These are phyloP conservation scores for Propithecus deckenii DNA, from an alignment of 2,797 vertebrate genomes.

Conservation along the genomic window DNA sequence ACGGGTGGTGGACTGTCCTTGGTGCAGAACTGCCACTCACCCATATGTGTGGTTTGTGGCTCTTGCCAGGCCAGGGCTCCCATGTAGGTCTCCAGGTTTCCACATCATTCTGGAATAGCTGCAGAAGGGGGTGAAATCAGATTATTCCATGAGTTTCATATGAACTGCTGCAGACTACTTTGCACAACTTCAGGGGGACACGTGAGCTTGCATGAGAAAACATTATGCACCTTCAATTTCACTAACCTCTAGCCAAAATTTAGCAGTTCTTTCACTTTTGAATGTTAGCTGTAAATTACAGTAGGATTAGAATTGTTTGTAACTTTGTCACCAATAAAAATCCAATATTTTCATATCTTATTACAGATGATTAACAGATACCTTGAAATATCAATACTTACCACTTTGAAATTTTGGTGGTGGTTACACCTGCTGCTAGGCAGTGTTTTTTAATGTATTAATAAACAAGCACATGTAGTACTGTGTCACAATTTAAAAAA, in stretches of 20 bases:
- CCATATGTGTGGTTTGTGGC: neutral
- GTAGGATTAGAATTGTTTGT: neutral
- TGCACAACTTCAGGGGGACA: neutral
- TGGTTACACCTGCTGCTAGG: neutral
- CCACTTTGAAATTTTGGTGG: constrained; percentile 3
- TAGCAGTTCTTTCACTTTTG: neutral
- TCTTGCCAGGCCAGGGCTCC: neutral
- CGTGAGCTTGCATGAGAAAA: neutral
- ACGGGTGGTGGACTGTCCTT: neutral
- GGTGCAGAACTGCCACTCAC: neutral
- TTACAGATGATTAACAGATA: neutral
- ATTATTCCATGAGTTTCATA: neutral
- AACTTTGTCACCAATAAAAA: neutral
- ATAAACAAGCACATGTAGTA: constrained; percentile 12
- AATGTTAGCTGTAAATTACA: neutral
- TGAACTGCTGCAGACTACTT: neutral
- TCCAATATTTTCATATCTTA: neutral
- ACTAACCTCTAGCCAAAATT: neutral
- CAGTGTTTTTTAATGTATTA: constrained; percentile 26
- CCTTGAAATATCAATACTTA: neutral
- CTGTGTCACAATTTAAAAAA: neutral
- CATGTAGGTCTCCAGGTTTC: neutral
- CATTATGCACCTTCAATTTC: neutral
- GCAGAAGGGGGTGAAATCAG: neutral
- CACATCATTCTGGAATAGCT: neutral